A percentile compares a stretch with the other conserved stretches of the same genome.
Conservation (phyloP, 2,888 invertebrate genomes). For the Litoditis marina region DNA sequence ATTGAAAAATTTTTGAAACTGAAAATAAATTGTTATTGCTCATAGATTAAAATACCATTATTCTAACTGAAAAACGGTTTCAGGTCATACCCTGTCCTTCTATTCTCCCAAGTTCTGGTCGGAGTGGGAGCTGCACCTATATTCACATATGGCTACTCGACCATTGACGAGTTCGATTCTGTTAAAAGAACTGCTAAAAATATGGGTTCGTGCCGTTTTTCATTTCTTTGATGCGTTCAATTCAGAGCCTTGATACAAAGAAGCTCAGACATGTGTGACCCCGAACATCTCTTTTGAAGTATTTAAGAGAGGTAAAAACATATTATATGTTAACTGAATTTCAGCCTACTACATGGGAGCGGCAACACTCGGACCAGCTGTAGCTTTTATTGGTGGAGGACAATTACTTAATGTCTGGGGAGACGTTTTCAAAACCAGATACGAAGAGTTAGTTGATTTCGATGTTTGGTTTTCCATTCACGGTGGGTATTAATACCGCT, state of each 20-base stretch:
- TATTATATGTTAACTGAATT: too few relatives aligned
- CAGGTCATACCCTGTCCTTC: conserved; percentile 29
- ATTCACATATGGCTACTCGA: conserved; percentile 48
- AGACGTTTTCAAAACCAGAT: conserved; percentile 37
- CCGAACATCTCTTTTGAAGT: too few relatives aligned
- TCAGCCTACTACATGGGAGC: conserved; percentile 77
- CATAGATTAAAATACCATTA: too few relatives aligned
- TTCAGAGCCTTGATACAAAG: too few relatives aligned
- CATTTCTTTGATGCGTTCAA: too few relatives aligned
- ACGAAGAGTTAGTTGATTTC: too few relatives aligned
- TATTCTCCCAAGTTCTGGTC: conserved; percentile 39
- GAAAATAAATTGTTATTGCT: too few relatives aligned
- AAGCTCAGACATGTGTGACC: too few relatives aligned
- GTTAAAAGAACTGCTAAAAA: conserved; percentile 42
- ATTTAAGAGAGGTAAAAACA: too few relatives aligned
- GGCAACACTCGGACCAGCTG: conserved; percentile 78
- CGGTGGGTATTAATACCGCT: too few relatives aligned
- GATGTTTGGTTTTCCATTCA: too few relatives aligned
- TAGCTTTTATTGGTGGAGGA: conserved; percentile 79
- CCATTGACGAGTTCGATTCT: conserved; percentile 42
- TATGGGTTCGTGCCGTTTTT: conserved; percentile 34
- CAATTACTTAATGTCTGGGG: conserved; percentile 74
- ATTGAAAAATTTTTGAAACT: too few relatives aligned
- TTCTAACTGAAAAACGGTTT: neutral
- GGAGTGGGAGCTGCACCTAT: conserved; percentile 44